Base-by-base conservation (phyloP, 2,113 vertebrate genomes). In the Echinops telfairi region DNA sequence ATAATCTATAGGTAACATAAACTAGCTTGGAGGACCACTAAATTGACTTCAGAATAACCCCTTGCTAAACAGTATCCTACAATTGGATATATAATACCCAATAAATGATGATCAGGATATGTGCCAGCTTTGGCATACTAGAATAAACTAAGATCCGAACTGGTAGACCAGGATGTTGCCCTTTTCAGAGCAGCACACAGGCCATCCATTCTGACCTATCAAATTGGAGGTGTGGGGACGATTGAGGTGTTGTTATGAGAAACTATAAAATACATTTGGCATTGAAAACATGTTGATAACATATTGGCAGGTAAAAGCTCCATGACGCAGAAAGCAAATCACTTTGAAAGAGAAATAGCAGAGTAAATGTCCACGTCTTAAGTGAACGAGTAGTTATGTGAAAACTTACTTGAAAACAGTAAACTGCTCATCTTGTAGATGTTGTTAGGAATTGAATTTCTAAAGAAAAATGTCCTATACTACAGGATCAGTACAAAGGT, bases 231-330 rank as follows among this genome's bases (percentile, higher is more conserved):
- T 88, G 80, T 95, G 94, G 92, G 90, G 71, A 14, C 82, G 95
- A 96, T 93, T 94, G 86, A 96, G 53, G 43, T 94, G 40, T 66
- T 96, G 94, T 95, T 91, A 96, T 57, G 66, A 97, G 95, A 93
- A 97, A 97, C 75, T 95, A 88, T 94, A 92, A 97, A 98, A 97
- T 96, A 93, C 97, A 96, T 97, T 97, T 98, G 38, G 86, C 96
- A 95, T 95, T 97, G 95, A 97, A 97, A 97, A 93, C 19, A 86
- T 83, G 83, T 96, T 96, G 97, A 97, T 97, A 97, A 97, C 97
- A 96, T 92, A 57, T 96, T 96, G 94, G 68, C 90, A 96, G 94
- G 94, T 97, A 97, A 91, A 97, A 97, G 92, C 70, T 86, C n/a
- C 3, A 29, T 31, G 22, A 0, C 33, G 86, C 31, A 91, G 84